Conservation (phyloP, 2,888 invertebrate genomes). For the Dorcus hopei region DNA sequence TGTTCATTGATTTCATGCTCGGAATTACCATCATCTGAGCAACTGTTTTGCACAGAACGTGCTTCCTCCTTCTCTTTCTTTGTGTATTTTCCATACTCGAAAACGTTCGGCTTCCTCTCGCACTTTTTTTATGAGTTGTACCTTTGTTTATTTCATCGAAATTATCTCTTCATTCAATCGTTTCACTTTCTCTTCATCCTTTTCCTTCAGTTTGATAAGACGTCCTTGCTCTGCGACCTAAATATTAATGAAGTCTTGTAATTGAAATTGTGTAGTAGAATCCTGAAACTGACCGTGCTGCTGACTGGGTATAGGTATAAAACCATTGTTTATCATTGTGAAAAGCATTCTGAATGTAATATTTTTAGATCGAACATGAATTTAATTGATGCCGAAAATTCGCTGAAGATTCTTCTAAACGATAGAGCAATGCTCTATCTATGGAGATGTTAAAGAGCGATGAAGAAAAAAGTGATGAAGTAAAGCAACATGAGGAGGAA, state of each 20-base stretch:
- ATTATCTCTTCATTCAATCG: slow-evolving; percentile 70
- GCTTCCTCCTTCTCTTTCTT: slow-evolving; percentile 66
- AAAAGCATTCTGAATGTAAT: neutral
- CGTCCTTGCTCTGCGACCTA: slow-evolving; percentile 46
- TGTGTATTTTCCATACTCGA: slow-evolving; percentile 74
- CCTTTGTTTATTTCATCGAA: slow-evolving; percentile 76
- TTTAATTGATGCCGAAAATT: slow-evolving; percentile 73
- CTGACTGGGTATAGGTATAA: slow-evolving; percentile 41
- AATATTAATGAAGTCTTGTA: slow-evolving; percentile 3
- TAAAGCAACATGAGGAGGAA: slow-evolving; percentile 53
- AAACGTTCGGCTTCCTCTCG: slow-evolving; percentile 80
- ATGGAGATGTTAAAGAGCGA: slow-evolving; percentile 52
- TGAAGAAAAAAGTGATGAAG: slow-evolving; percentile 41
- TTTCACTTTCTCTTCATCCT: slow-evolving; percentile 73
- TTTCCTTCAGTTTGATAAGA: slow-evolving; percentile 72
- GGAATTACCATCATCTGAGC: slow-evolving; percentile 8
- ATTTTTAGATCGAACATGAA: slow-evolving; percentile 67
- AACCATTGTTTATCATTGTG: neutral
- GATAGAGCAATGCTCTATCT: slow-evolving; percentile 59
- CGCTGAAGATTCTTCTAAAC: slow-evolving; percentile 71
- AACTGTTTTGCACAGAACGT: slow-evolving; percentile 1
- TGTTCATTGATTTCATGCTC: slow-evolving; percentile 55
- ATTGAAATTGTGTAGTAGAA: neutral
- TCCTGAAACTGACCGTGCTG: slow-evolving; percentile 38
- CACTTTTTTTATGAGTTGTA: slow-evolving; percentile 66